Conservation (phyloP, 2,888 invertebrate species). For the Isoperla grammatica region DNA sequence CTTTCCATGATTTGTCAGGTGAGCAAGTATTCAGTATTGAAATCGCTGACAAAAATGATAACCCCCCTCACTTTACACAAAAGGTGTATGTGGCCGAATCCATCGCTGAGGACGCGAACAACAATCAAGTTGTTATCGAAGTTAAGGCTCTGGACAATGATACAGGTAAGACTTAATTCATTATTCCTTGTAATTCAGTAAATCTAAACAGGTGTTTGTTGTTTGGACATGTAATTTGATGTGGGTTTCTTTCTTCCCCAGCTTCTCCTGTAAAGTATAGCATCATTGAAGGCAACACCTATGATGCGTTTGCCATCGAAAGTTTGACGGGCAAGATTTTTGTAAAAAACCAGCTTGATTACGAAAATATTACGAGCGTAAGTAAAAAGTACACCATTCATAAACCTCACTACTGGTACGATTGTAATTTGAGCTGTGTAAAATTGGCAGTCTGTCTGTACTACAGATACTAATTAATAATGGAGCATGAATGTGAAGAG, state of each 20-base stretch:
- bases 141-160: conserved; percentile 85
- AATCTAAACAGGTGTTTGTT: not conserved
- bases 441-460: no score
- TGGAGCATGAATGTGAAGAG: no score
- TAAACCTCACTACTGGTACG: no score
- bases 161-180: conserved; percentile 54
- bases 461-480: no score
- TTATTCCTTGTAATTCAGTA: not conserved
- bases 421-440: no score
- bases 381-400: no score
- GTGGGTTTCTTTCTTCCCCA: conserved; percentile 17
- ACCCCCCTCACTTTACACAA: conserved; percentile 83
- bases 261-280: conserved; percentile 75
- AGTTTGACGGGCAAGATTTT: conserved; percentile 78
- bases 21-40: conserved; percentile 82
- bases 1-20: conserved; percentile 46
- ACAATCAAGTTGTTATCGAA: conserved; percentile 75
- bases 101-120: conserved; percentile 77
- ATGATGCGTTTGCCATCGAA: conserved; percentile 81
- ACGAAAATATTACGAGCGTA: conserved; percentile 66
- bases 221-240: conserved; percentile 13
- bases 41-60: conserved; percentile 95
- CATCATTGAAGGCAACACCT: conserved; percentile 74
- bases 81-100: conserved; percentile 65
- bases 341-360: conserved; percentile 72